Base-by-base conservation (phyloP, 2,113 vertebrate species). In the Nothoprocta pentlandii region DNA sequence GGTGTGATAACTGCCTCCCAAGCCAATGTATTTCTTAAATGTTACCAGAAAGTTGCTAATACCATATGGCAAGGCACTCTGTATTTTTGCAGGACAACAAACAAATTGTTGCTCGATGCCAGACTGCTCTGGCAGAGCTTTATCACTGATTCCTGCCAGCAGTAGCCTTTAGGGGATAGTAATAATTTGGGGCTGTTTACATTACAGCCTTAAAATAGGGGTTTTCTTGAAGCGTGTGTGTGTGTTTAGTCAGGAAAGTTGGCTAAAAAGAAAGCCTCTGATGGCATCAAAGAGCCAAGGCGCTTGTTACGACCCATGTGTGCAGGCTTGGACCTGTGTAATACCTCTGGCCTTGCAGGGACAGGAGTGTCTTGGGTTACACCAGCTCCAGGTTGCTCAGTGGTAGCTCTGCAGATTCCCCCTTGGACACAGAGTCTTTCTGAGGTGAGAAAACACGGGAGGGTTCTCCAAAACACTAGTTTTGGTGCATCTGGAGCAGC, bases 61-160 rank as follows among this genome's bases (percentile, higher is more conserved):
- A 95, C 93, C 96, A 97, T 95, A 96, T 97, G 96, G 95, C 87
- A 85, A 91, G 82, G 89, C 92, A 77, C 93, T 95, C 89, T 93
- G 87, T 90, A 91, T 93, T 95, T 95, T 95, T 97, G 95, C 90
- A 95, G 96, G 95, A 94, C 97, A 91, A 93, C 93, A 97, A 97
- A 96, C 96, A 96, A 97, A 96, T 93, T 96, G 93, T 96, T 96
- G 89, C 80, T 93, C 22, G 87, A 96, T 97, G 94, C 95, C 96
- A 96, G 89, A 94, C 95, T 95, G 91, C 76, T 93, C 93, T 97
- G 96, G 94, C 96, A 94, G 96, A 95, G 92, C 85, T 95, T 89
- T 94, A 83, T 94, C 91, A 63, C 61, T 87, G 85, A 66, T 91
- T 94, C 82, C 92, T 96, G 96, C 96, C 96, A 97, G 95, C 89